A percentile compares a stretch with the other conserved stretches of the same genome.
phyloP scores from a whole-genome alignment of 2,797 vertebrate species.

The Danio albolineatus region DNA sequence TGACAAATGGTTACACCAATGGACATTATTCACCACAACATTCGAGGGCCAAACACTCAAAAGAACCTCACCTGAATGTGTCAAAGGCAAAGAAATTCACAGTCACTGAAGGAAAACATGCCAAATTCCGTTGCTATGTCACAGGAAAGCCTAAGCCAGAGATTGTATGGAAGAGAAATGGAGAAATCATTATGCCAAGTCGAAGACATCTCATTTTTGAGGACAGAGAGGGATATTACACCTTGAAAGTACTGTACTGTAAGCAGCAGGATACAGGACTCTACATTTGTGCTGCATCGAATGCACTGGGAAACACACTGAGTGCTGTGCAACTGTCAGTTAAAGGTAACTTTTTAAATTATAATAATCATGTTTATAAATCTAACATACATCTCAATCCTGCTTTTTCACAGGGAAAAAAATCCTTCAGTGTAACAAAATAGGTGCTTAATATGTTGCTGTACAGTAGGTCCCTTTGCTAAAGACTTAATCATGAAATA shows the following conservation, averaged over 20 bases:
- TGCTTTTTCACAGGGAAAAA: no score
- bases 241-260: slow-evolving; percentile 95
- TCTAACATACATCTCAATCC: background rate
- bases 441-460: no score
- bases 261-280: slow-evolving; percentile 90
- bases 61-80: slow-evolving; percentile 65
- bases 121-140: slow-evolving; percentile 95
- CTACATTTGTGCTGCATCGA: slow-evolving; percentile 93
- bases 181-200: slow-evolving; percentile 78
- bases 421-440: no score
- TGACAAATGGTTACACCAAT: slow-evolving; percentile 63
- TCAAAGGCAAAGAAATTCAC: slow-evolving; percentile 87
- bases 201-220: slow-evolving; percentile 92
- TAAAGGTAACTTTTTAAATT: slow-evolving; percentile 81
- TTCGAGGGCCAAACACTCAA: slow-evolving; percentile 60
- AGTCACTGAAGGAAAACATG: slow-evolving; percentile 93
- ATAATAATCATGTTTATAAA: background rate
- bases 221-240: slow-evolving; percentile 95
- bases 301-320: slow-evolving; percentile 91
- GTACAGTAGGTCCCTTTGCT: no score
- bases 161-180: slow-evolving; percentile 94
- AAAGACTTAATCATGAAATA: no score
- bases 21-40: slow-evolving; percentile 68
- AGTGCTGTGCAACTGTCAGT: slow-evolving; percentile 92
- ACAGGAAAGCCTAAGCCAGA: slow-evolving; percentile 97